These are phyloP conservation scores for Eupeodes luniger DNA, from an alignment of 2,888 invertebrate species.

Conservation along the genomic window DNA sequence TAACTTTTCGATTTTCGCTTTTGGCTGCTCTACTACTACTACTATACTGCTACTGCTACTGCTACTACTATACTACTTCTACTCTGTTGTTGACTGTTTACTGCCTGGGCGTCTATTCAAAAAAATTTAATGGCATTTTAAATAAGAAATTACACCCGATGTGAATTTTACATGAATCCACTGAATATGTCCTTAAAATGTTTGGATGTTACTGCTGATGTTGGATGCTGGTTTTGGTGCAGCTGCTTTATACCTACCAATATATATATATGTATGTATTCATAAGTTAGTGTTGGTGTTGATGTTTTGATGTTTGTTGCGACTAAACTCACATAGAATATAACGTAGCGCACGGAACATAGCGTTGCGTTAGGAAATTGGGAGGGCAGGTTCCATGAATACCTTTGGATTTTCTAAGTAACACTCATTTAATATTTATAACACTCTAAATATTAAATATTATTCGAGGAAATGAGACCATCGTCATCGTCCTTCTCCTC, in stretches of 20 bases:
- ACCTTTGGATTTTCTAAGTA: conserved; percentile 84
- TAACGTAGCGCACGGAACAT: conserved; percentile 13
- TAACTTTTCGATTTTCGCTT: neutral
- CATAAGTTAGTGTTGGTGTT: conserved; percentile 41
- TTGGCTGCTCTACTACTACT: conserved; percentile 41
- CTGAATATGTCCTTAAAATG: conserved; percentile 76
- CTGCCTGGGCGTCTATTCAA: conserved; percentile 81
- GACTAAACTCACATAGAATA: conserved; percentile 54
- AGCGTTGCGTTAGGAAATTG: conserved; percentile 67
- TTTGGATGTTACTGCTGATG: conserved; percentile 63
- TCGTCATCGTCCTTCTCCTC: neutral
- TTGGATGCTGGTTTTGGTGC: conserved; percentile 40
- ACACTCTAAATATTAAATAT: conserved; percentile 85
- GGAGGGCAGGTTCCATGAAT: conserved; percentile 78
- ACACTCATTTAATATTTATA: conserved; percentile 85
- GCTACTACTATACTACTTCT: neutral
- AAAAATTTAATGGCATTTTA: conserved; percentile 84
- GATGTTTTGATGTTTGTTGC: conserved; percentile 61
- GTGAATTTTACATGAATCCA: conserved; percentile 82
- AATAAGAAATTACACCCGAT: conserved; percentile 84
- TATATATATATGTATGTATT: neutral
- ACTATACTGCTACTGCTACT: neutral
- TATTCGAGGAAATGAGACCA: conserved; percentile 79
- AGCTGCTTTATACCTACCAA: neutral
- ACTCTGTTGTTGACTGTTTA: conserved; percentile 45